These are phyloP conservation scores for Clupea harengus DNA, from an alignment of 2,113 vertebrate species.

Conservation along the genomic window DNA sequence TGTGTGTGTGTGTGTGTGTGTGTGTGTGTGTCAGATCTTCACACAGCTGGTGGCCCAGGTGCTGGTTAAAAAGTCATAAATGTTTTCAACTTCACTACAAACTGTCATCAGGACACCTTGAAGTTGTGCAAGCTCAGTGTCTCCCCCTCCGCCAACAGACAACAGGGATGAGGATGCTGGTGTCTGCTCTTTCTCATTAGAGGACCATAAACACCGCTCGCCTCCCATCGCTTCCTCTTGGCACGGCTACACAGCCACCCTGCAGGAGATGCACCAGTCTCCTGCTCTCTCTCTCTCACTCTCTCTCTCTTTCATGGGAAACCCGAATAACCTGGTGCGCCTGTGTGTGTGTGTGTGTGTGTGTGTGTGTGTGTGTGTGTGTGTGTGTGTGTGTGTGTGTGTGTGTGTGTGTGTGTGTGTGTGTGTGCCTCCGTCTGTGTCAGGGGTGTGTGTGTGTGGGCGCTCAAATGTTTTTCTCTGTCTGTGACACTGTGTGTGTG, in stretches of 20 bases:
- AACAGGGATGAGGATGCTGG: not conserved
- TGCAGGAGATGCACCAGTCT: not conserved
- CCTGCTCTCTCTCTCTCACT: not conserved
- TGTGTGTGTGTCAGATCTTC: too few species aligned
- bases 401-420: not conserved
- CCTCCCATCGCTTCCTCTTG: not conserved
- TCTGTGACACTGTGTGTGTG: too few species aligned
- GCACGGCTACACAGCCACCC: not conserved
- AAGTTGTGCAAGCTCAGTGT: too few species aligned
- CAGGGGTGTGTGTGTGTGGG: too few species aligned
- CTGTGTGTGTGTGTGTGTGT: slow-evolving; percentile 7
- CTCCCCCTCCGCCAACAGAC: too few species aligned
- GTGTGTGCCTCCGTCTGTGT: not conserved
- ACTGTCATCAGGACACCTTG: too few species aligned
- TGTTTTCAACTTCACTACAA: too few species aligned
- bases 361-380: not conserved
- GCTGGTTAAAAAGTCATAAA: too few species aligned
- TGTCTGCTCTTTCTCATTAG: not conserved
- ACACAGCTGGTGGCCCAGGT: too few species aligned
- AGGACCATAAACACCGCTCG: not conserved
- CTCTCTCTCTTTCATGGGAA: not conserved
- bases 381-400: not conserved
- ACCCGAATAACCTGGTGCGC: not conserved
- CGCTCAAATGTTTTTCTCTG: too few species aligned
- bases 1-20: too few species aligned